A percentile compares a stretch with the other conserved stretches of the same genome.
These are phyloP conservation scores for Serripes groenlandicus DNA, from an alignment of 2,888 invertebrate species.

Conservation along the genomic window DNA sequence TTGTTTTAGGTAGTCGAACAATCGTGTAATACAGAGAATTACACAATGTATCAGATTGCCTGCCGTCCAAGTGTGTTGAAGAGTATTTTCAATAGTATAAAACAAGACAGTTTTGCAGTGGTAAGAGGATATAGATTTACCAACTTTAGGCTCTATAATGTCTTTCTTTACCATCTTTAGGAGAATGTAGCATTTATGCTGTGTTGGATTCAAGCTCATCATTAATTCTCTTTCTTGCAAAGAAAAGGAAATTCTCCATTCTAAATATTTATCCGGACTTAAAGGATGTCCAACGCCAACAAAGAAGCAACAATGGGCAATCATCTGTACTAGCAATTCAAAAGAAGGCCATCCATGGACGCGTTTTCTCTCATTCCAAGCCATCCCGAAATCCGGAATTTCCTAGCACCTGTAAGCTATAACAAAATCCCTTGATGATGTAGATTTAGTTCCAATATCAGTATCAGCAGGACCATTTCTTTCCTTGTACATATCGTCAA, in stretches of 20 bases:
- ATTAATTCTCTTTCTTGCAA: constrained; percentile 33
- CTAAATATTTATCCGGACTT: constrained; percentile 15
- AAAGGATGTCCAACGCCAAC: constrained; percentile 26
- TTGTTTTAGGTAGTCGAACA: not conserved
- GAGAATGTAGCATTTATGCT: constrained; percentile 30
- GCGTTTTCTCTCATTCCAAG: not conserved
- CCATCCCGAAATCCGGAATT: not conserved
- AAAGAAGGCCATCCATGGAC: not conserved
- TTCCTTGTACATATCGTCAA: not conserved
- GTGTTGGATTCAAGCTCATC: constrained; percentile 22
- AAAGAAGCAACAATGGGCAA: constrained; percentile 27
- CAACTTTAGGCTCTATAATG: constrained; percentile 7
- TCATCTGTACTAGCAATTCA: not conserved
- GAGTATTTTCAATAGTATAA: constrained; percentile 17
- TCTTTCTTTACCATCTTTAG: constrained; percentile 32
- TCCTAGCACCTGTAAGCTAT: constrained; percentile 21
- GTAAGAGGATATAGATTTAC: constrained; percentile 32
- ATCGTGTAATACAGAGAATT: not conserved
- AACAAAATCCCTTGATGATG: constrained; percentile 8
- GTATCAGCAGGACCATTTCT: constrained; percentile 6
- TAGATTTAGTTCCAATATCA: not conserved
- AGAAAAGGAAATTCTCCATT: constrained; percentile 43
- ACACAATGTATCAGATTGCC: constrained; percentile 15
- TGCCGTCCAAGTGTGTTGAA: not conserved
- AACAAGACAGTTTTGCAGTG: constrained; percentile 41